These are phyloP conservation scores for Malacosoma neustria DNA, from an alignment of 2,888 invertebrate genomes.

Conservation along the genomic window DNA sequence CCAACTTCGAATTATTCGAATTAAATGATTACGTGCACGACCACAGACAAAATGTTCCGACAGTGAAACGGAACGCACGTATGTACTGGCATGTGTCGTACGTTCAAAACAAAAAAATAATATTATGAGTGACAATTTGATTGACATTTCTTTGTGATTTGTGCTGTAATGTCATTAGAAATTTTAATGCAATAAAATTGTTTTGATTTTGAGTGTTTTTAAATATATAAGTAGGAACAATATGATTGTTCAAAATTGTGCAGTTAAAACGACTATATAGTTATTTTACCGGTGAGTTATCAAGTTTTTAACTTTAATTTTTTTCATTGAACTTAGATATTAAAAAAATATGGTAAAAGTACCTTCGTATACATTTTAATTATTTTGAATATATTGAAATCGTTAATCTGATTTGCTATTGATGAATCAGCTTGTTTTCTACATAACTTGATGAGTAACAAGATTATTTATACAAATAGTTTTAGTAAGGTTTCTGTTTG, in stretches of 20 bases:
- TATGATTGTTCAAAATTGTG: slow-evolving; percentile 11
- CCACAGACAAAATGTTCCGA: slow-evolving; percentile 24
- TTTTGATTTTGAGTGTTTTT: slow-evolving; percentile 20
- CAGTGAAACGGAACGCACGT: slow-evolving; percentile 62
- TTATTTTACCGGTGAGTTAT: slow-evolving; percentile 23
- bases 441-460: slow-evolving; percentile 19
- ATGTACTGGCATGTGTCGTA: slow-evolving; percentile 33
- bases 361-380: neutral
- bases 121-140: slow-evolving; percentile 44
- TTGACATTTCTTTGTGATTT: slow-evolving; percentile 30
- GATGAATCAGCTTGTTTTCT: slow-evolving; percentile 19
- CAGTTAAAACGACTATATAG: neutral
- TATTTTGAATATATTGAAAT: neutral
- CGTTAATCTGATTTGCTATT: slow-evolving; percentile 8
- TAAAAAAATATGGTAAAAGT: too few species aligned
- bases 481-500: too few species aligned
- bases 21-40: slow-evolving; percentile 9
- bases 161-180: slow-evolving; percentile 43
- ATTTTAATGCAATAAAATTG: slow-evolving; percentile 15
- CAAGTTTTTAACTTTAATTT: too few species aligned
- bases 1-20: slow-evolving; percentile 3
- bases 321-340: too few species aligned
- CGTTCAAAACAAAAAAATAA: slow-evolving; percentile 29
- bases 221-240: slow-evolving; percentile 5
- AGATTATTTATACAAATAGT: slow-evolving; percentile 18